Base-by-base conservation (phyloP, 92 coral and sea anemone species). In the Montipora capitata region DNA sequence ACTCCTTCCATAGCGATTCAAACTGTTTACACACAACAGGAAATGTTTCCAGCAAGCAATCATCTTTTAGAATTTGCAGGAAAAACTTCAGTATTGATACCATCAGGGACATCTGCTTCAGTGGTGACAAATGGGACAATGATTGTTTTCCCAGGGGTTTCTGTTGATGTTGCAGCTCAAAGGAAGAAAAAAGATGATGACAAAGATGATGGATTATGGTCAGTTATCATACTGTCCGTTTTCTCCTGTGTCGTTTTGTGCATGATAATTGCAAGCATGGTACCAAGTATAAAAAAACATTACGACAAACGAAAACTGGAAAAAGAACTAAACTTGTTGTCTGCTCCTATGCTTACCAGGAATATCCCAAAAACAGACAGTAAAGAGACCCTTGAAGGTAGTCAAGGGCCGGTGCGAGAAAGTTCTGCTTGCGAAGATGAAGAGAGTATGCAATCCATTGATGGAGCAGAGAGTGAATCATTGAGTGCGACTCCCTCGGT, bases 191-290 rank as follows among this genome's bases (percentile, higher is more conserved):
- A 68, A 27, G 65, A 68, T 69, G 72, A 64, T 62, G 79, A 74
- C 4, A 68, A 80, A 43, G 83, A 91, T 65, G 94, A 92, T 85
- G 93, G 92, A 5, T 66, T 95, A 40, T 91, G 90, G 35, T 91
- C 98, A 8, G 92, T 93, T 17, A 91, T 95, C 63, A 86, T 95
- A 14, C 87, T 95, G 10, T 85, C 98, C 2, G 95, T 68, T 4
- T 93, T 95, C 15, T 87, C 90, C 52, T 95, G 93, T 76, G 66
- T 95, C 68, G 98, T 95, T 0, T 14, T 95, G 17, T 89, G 94
- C 80, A 91, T 95, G 96, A 83, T 93, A 39, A 82, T 95, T 39
- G 95, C 92, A 16, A 93, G 95, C 76, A 87, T 89, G 38, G 62
- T 88, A 2, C 98, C 98, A 17, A 79, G 95, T 72, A 16, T 93